These are phyloP conservation scores for Seriola quinqueradiata DNA, from an alignment of 2,113 vertebrate species.

Conservation along the genomic window DNA sequence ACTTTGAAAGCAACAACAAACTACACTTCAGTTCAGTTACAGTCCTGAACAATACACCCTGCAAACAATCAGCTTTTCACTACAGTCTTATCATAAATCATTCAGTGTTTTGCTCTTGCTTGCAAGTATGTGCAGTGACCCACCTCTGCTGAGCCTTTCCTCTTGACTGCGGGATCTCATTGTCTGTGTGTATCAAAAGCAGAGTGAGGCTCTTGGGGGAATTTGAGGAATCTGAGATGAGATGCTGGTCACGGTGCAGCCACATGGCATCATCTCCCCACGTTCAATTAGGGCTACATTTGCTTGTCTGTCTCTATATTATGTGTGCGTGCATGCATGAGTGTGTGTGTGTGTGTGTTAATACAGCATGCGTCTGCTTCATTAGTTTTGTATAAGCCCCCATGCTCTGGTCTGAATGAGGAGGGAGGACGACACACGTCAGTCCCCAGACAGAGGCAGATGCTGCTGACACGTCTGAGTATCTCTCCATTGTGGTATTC, in stretches of 20 bases:
- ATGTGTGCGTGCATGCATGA: conserved; percentile 38
- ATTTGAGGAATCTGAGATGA: conserved; percentile 36
- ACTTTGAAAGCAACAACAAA: conserved; percentile 39
- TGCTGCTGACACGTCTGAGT: conserved; percentile 73
- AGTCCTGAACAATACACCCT: conserved; percentile 3
- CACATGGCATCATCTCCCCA: conserved; percentile 34
- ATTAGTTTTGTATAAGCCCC: conserved; percentile 69
- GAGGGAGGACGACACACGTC: conserved; percentile 75
- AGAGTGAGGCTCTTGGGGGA: conserved; percentile 27
- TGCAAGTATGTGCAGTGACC: conserved; percentile 1
- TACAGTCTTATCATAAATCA: conserved; percentile 41
- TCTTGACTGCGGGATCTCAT: not conserved
- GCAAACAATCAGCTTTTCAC: conserved; percentile 18
- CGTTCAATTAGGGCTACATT: conserved; percentile 2
- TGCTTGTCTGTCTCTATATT: not conserved
- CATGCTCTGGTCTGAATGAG: conserved; percentile 54
- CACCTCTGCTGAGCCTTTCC: conserved; percentile 7
- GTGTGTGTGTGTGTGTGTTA: conserved; percentile 44
- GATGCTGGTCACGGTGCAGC: conserved; percentile 23
- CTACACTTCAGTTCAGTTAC: conserved; percentile 19
- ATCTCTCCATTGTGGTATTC: conserved; percentile 77
- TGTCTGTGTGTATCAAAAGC: conserved; percentile 44
- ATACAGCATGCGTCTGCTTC: conserved; percentile 66
- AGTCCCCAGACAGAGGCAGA: conserved; percentile 74
- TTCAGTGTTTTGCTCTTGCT: conserved; percentile 41